Conservation (phyloP, 2,888 invertebrate genomes). For the Thereva nobilitata region DNA sequence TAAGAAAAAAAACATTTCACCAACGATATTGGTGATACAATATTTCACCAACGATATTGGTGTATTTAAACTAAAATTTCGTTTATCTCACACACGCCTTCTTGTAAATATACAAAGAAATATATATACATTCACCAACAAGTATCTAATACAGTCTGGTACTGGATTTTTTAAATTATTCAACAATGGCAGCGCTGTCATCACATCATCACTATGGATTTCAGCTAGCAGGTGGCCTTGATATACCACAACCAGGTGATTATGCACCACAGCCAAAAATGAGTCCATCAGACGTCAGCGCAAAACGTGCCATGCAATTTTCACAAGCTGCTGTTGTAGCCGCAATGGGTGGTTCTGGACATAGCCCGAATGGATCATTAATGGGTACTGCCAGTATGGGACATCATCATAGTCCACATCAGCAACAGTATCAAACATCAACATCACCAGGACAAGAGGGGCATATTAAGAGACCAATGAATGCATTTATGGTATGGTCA, state of each 20-base stretch:
- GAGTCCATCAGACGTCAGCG: slow-evolving; percentile 54
- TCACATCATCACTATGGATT: slow-evolving; percentile 59
- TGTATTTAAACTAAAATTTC: too few relatives aligned
- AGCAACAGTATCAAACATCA: slow-evolving; percentile 46
- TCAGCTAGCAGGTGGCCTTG: slow-evolving; percentile 55
- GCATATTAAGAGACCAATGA: slow-evolving; percentile 96
- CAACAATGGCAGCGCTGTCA: too few relatives aligned
- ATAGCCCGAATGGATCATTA: slow-evolving; percentile 48
- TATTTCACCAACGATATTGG: too few relatives aligned
- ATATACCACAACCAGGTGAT: slow-evolving; percentile 55
- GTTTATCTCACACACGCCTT: too few relatives aligned
- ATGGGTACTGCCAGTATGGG: slow-evolving; percentile 54
- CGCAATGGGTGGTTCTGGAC: slow-evolving; percentile 53
- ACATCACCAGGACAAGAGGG: slow-evolving; percentile 63
- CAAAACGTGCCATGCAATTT: slow-evolving; percentile 58
- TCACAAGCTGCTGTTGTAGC: slow-evolving; percentile 54
- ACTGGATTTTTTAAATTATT: too few relatives aligned
- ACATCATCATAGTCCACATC: slow-evolving; percentile 52
- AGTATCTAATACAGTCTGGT: too few relatives aligned
- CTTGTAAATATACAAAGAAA: too few relatives aligned
- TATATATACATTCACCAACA: too few relatives aligned
- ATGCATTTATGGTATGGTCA: slow-evolving; percentile 97
- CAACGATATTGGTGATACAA: too few relatives aligned
- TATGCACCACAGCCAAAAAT: slow-evolving; percentile 54
- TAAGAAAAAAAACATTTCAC: too few relatives aligned